These are phyloP conservation scores for Cheilosia impressa DNA, from an alignment of 2,888 invertebrate species.

Conservation along the genomic window DNA sequence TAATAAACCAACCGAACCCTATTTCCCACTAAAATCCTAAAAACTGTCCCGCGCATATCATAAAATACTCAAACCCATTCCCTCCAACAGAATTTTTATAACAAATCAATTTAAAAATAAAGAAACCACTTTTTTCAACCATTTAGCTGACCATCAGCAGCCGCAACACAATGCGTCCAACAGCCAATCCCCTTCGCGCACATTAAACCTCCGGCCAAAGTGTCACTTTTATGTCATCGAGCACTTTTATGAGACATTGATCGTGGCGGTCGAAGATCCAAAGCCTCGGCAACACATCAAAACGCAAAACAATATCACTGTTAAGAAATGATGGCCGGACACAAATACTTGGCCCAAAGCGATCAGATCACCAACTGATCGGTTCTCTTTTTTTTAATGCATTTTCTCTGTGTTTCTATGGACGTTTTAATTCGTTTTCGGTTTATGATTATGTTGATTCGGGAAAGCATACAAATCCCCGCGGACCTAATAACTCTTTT, in stretches of 20 bases:
- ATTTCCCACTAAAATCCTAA: constrained; percentile 28
- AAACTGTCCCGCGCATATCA: constrained; percentile 41
- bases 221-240: constrained; percentile 74
- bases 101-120: constrained; percentile 59
- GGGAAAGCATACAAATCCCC: constrained; percentile 7
- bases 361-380: constrained; percentile 33
- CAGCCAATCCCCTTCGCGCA: constrained; percentile 66
- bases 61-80: constrained; percentile 22
- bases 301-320: constrained; percentile 4
- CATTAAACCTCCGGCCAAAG: constrained; percentile 65
- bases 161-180: constrained; percentile 51
- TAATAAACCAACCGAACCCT: constrained; percentile 25
- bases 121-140: constrained; percentile 5
- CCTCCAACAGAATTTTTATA: constrained; percentile 16
- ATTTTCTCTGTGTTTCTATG: constrained; percentile 7
- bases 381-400: constrained; percentile 12
- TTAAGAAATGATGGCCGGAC: constrained; percentile 23
- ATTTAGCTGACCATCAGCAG: constrained; percentile 47
- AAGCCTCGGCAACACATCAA: constrained; percentile 7
- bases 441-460: constrained; percentile 44
- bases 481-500: constrained; percentile 33
- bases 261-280: constrained; percentile 38
- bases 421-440: constrained; percentile 57
- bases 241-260: constrained; percentile 69
- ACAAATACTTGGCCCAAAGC: constrained; percentile 8